Percentiles rank a stretch among this genome's conserved stretches.
phyloP scores from a whole-genome alignment of 2,113 vertebrate species.

The Hemiscyllium ocellatum region DNA sequence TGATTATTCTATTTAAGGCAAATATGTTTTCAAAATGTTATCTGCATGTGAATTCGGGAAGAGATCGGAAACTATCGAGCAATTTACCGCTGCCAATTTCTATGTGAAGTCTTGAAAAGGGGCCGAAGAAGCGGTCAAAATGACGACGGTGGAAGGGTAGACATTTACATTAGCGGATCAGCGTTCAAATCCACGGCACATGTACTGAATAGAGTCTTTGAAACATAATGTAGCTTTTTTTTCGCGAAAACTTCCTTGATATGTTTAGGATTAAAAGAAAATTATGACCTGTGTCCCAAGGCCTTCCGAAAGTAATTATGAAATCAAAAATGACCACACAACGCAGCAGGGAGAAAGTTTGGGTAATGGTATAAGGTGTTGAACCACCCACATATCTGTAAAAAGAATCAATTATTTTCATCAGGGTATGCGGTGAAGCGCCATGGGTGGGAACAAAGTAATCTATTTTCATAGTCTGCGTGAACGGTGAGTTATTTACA shows the following conservation, averaged over 20 bases:
- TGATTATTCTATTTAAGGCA: not conserved
- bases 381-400: constrained; percentile 45
- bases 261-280: constrained; percentile 52
- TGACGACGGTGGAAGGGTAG: constrained; percentile 18
- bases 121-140: not conserved
- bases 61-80: too few relatives aligned
- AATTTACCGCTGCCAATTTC: not conserved
- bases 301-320: constrained; percentile 64
- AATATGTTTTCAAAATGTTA: not conserved
- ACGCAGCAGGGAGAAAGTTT: constrained; percentile 39
- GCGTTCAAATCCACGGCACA: not conserved
- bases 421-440: constrained; percentile 3
- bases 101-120: not conserved
- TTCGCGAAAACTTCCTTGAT: constrained; percentile 23
- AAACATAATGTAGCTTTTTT: not conserved
- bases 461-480: not conserved
- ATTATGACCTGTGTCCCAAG: constrained; percentile 59
- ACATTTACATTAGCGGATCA: not conserved
- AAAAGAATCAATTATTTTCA: constrained; percentile 20
- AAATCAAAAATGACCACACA: constrained; percentile 48
- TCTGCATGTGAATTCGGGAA: not conserved
- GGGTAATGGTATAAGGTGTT: constrained; percentile 48
- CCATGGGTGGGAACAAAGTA: constrained; percentile 11
- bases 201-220: not conserved
- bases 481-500: not conserved